Evolutionary conservation across 2,113 vertebrate genomes (phyloP).

Genomic region (Osmerus mordax): DNA sequence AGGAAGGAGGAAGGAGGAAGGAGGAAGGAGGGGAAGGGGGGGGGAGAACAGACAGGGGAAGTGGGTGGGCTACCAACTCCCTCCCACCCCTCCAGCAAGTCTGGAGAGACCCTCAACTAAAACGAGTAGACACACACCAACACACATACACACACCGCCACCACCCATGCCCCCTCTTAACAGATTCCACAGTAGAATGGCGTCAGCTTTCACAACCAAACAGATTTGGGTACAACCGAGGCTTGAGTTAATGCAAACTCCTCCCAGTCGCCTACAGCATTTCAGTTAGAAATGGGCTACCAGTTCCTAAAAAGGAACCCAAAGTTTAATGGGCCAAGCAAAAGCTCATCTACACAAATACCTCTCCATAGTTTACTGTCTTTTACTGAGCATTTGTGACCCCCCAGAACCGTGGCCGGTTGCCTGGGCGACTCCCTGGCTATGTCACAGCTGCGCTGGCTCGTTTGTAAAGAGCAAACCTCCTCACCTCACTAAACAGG

Average conservation of each 20-base stretch:
- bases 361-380: too few species aligned
- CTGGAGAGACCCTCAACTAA: constrained; percentile 26
- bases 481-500: constrained; percentile 38
- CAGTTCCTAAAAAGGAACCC: too few species aligned
- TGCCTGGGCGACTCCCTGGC: constrained; percentile 71
- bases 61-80: constrained; percentile 25
- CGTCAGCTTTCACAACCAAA: background rate
- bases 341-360: too few species aligned
- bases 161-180: background rate
- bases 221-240: background rate
- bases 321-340: too few species aligned
- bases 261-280: too few species aligned
- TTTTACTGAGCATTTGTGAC: too few species aligned
- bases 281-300: too few species aligned
- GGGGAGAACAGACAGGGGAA: constrained; percentile 4
- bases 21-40: background rate
- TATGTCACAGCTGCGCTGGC: constrained; percentile 68
- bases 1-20: constrained; percentile 10
- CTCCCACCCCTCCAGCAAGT: constrained; percentile 33
- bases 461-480: constrained; percentile 44
- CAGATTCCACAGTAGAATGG: constrained; percentile 2
- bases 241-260: too few species aligned
- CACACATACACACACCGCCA: constrained; percentile 9
- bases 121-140: constrained; percentile 17
- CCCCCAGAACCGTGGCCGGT: constrained; percentile 27